Evolutionary conservation across 1,140 invertebrate species (phyloP).

Genomic region (Listronotus bonariensis): DNA sequence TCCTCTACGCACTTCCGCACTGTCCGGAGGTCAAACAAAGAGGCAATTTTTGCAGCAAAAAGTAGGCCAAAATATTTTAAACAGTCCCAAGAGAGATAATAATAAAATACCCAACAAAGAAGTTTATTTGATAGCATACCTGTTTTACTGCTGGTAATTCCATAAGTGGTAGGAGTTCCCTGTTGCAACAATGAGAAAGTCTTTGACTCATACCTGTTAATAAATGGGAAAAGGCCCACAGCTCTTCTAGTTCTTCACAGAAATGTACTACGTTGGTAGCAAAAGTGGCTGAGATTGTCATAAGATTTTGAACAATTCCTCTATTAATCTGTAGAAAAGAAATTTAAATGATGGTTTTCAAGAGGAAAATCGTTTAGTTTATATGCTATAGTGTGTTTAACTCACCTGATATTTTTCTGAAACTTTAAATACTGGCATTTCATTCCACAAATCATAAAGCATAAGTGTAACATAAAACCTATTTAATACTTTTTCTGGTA

Average conservation of each 20-base stretch:
- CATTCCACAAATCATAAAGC: conserved; percentile 80
- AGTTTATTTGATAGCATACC: conserved; percentile 55
- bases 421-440: conserved; percentile 71
- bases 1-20: too few species aligned
- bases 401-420: conserved; percentile 70
- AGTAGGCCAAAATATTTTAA: too few species aligned
- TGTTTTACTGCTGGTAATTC: conserved; percentile 84
- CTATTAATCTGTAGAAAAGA: conserved; percentile 58
- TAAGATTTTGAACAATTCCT: conserved; percentile 73
- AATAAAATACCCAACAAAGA: too few species aligned
- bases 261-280: conserved; percentile 75
- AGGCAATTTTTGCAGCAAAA: too few species aligned
- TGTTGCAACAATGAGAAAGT: conserved; percentile 73
- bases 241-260: conserved; percentile 76
- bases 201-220: conserved; percentile 71
- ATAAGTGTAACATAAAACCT: conserved; percentile 87
- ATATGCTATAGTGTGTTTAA: too few species aligned
- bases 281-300: conserved; percentile 71
- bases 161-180: conserved; percentile 79
- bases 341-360: background rate
- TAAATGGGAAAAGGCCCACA: conserved; percentile 80
- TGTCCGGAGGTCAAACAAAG: too few species aligned
- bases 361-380: too few species aligned
- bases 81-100: too few species aligned
- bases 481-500: conserved; percentile 64